phyloP scores from a whole-genome alignment of 2,888 invertebrate species.

The Eurois occulta region DNA sequence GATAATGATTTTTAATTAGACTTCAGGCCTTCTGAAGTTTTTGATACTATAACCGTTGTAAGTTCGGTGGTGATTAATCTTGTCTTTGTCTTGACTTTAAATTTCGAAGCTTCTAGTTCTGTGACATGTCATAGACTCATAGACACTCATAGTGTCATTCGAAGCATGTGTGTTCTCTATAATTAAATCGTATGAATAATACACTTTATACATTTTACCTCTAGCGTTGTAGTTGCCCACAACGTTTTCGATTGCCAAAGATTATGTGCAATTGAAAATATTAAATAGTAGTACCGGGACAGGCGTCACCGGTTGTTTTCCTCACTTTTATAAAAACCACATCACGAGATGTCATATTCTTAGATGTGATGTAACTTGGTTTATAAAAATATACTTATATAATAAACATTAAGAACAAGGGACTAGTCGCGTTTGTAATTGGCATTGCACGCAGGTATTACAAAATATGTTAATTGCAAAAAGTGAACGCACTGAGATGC shows the following conservation, averaged over 20 bases:
- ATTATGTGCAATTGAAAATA: constrained; percentile 42
- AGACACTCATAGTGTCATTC: neutral
- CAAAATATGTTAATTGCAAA: constrained; percentile 11
- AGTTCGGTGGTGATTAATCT: constrained; percentile 18
- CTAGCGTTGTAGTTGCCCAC: constrained; percentile 18
- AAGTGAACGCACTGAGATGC: constrained; percentile 18
- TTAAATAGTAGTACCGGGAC: constrained; percentile 4
- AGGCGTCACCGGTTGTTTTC: constrained; percentile 42
- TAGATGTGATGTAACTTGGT: constrained; percentile 39
- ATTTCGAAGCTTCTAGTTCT: constrained; percentile 28
- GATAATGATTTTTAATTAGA: constrained; percentile 52
- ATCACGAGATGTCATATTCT: constrained; percentile 49
- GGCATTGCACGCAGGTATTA: neutral
- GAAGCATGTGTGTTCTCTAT: constrained; percentile 25
- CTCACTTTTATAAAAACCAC: constrained; percentile 33
- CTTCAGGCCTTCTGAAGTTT: constrained; percentile 14
- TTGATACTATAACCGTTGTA: constrained; percentile 6
- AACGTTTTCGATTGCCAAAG: constrained; percentile 54
- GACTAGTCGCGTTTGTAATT: constrained; percentile 9
- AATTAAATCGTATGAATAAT: constrained; percentile 32
- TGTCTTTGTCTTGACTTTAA: constrained; percentile 35
- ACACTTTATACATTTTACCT: constrained; percentile 18
- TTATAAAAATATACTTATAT: constrained; percentile 19
- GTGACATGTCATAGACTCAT: neutral
- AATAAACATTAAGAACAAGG: constrained; percentile 5